A percentile compares a stretch with the other conserved stretches of the same genome.
These are phyloP conservation scores for Bombyx mandarina DNA, from an alignment of 1,140 invertebrate genomes.

Conservation along the genomic window DNA sequence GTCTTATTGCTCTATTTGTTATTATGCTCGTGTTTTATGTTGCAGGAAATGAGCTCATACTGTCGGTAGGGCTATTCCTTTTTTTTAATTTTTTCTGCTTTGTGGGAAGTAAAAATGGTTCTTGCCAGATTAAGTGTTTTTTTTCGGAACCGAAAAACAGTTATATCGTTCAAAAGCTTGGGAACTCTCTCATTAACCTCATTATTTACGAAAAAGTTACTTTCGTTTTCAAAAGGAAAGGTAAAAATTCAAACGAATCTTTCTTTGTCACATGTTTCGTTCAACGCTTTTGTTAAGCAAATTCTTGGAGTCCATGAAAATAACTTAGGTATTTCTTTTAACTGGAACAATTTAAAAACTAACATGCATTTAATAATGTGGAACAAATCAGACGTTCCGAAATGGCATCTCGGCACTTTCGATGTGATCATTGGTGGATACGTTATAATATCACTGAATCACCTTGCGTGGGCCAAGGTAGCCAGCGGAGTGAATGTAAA, in stretches of 20 bases:
- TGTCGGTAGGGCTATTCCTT: constrained; percentile 20
- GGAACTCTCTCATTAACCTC: constrained; percentile 12
- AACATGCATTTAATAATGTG: too few relatives aligned
- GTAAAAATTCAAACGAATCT: too few relatives aligned
- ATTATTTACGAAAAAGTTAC: constrained; percentile 7
- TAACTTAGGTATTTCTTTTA: too few relatives aligned
- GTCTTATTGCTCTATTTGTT: constrained; percentile 45
- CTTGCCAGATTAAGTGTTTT: background rate
- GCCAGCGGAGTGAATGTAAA: constrained; percentile 59
- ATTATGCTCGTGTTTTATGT: constrained; percentile 30
- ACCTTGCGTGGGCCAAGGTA: constrained; percentile 64
- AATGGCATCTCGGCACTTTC: constrained; percentile 54
- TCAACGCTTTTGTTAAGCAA: too few relatives aligned
- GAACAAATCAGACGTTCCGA: constrained; percentile 8
- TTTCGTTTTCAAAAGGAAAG: background rate
- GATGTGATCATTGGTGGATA: constrained; percentile 55
- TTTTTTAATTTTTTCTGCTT: constrained; percentile 13
- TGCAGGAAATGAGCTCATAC: constrained; percentile 36
- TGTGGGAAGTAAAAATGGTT: constrained; percentile 10
- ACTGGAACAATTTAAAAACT: too few relatives aligned
- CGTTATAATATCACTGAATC: constrained; percentile 62
- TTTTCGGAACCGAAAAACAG: background rate
- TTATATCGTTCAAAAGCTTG: constrained; percentile 7
- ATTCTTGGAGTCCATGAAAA: too few relatives aligned
- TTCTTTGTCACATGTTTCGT: too few relatives aligned